A percentile compares a stretch with the other conserved stretches of the same genome.
phyloP scores from a whole-genome alignment of 2,888 invertebrate species.

The Tromatobia lineatoria region DNA sequence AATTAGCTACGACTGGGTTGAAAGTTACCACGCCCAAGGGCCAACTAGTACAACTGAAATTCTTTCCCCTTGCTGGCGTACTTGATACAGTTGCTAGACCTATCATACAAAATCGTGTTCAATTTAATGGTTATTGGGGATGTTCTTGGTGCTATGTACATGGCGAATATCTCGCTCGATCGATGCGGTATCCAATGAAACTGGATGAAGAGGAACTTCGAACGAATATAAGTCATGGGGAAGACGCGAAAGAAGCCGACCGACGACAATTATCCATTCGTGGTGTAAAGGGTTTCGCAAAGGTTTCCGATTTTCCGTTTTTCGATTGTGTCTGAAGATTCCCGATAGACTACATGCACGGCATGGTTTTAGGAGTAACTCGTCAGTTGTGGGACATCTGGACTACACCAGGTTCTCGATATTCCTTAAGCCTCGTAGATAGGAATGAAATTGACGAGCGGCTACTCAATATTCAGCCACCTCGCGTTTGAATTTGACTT shows the following conservation, averaged over 20 bases:
- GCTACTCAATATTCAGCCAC: constrained; percentile 56
- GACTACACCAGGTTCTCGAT: constrained; percentile 22
- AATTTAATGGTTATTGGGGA: constrained; percentile 49
- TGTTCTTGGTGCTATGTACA: constrained; percentile 41
- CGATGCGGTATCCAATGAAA: constrained; percentile 48
- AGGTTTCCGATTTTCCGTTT: not conserved
- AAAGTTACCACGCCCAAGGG: not conserved
- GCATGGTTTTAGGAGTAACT: constrained; percentile 50
- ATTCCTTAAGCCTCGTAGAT: not conserved
- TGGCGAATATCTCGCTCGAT: constrained; percentile 44
- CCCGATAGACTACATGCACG: constrained; percentile 61
- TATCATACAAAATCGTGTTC: constrained; percentile 38
- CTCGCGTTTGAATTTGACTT: no score
- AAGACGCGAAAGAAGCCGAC: constrained; percentile 27
- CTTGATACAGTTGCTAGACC: constrained; percentile 50
- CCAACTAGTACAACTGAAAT: constrained; percentile 21
- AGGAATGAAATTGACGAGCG: constrained; percentile 14
- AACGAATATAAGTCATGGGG: not conserved
- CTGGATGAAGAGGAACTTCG: constrained; percentile 3
- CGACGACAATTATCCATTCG: not conserved
- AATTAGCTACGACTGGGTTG: constrained; percentile 17
- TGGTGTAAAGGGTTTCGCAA: constrained; percentile 10
- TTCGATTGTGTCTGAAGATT: constrained; percentile 66
- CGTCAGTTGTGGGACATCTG: constrained; percentile 53
- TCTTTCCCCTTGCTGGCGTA: constrained; percentile 32